Evolutionary conservation across 2,113 vertebrate genomes (phyloP).

Genomic region (Sebastes fasciatus): DNA sequence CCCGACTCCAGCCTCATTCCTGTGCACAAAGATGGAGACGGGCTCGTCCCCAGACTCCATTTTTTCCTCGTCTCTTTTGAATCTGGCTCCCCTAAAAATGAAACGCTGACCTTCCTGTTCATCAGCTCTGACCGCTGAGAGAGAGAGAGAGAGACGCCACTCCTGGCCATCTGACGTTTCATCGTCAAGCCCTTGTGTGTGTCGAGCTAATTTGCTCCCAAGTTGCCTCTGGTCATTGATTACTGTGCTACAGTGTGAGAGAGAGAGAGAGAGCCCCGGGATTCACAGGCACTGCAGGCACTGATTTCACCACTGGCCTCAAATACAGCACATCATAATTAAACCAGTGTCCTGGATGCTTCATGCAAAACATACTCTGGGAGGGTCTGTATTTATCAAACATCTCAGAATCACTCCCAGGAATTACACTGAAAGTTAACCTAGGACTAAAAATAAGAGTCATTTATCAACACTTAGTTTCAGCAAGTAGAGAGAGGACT

Average conservation of each 20-base stretch:
- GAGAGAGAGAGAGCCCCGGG: constrained; percentile 32
- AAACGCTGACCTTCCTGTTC: constrained; percentile 59
- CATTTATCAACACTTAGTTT: neutral
- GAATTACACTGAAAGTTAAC: constrained; percentile 6
- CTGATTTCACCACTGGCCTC: constrained; percentile 47
- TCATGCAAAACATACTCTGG: neutral
- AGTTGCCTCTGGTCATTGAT: constrained; percentile 73
- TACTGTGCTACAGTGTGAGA: constrained; percentile 55
- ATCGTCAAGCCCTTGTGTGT: constrained; percentile 20
- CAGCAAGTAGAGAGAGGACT: neutral
- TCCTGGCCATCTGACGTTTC: constrained; percentile 38
- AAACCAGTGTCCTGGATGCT: constrained; percentile 31
- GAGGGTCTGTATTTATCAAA: neutral
- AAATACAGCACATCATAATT: constrained; percentile 31
- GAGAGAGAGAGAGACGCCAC: constrained; percentile 17
- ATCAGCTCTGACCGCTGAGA: constrained; percentile 34
- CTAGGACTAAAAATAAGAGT: neutral
- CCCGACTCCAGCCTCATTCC: constrained; percentile 17
- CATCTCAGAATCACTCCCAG: constrained; percentile 5
- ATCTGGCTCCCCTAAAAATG: neutral
- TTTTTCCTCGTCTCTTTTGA: constrained; percentile 31
- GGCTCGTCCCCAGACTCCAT: constrained; percentile 41
- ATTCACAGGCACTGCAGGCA: constrained; percentile 57
- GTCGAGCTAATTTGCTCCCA: constrained; percentile 68
- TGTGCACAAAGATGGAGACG: constrained; percentile 29